These are phyloP conservation scores for Aphidius gifuensis DNA, from an alignment of 1,140 invertebrate species.

Conservation along the genomic window DNA sequence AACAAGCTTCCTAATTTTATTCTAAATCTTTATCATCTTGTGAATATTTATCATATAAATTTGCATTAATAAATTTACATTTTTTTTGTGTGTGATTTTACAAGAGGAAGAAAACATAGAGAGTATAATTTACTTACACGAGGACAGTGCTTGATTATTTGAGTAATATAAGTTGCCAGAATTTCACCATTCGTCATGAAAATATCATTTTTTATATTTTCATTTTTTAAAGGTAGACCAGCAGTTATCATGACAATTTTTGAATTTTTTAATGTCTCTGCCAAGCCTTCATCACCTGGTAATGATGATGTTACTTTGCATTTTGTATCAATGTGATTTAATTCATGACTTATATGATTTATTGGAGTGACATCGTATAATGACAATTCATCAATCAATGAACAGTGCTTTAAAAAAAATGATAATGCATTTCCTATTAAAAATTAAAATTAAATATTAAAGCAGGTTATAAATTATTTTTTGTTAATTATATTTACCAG, in stretches of 20 bases:
- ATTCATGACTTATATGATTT: slow-evolving; percentile 57
- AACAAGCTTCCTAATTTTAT: not conserved
- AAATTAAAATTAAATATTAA: slow-evolving; percentile 14
- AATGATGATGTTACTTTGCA: slow-evolving; percentile 64
- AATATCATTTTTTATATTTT: slow-evolving; percentile 37
- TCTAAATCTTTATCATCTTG: too few species aligned
- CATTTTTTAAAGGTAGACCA: slow-evolving; percentile 23
- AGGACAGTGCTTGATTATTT: slow-evolving; percentile 54
- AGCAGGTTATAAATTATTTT: not conserved
- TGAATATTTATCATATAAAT: not conserved
- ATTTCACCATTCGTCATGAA: slow-evolving; percentile 53
- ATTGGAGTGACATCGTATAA: slow-evolving; percentile 56
- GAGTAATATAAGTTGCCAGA: slow-evolving; percentile 51
- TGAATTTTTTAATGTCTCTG: slow-evolving; percentile 46
- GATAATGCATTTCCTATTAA: slow-evolving; percentile 45
- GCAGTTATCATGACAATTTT: slow-evolving; percentile 59
- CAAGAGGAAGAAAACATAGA: too few species aligned
- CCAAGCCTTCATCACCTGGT: slow-evolving; percentile 41
- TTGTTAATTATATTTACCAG: slow-evolving; percentile 31
- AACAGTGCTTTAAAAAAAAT: slow-evolving; percentile 60
- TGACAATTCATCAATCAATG: slow-evolving; percentile 61
- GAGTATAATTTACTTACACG: slow-evolving; percentile 39
- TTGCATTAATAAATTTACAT: not conserved
- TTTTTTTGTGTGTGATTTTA: not conserved
- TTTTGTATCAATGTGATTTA: slow-evolving; percentile 61